Percentiles rank a stretch among this genome's conserved stretches.
These are phyloP conservation scores for Synanthedon formicaeformis DNA, from an alignment of 2,888 invertebrate species.

Conservation along the genomic window DNA sequence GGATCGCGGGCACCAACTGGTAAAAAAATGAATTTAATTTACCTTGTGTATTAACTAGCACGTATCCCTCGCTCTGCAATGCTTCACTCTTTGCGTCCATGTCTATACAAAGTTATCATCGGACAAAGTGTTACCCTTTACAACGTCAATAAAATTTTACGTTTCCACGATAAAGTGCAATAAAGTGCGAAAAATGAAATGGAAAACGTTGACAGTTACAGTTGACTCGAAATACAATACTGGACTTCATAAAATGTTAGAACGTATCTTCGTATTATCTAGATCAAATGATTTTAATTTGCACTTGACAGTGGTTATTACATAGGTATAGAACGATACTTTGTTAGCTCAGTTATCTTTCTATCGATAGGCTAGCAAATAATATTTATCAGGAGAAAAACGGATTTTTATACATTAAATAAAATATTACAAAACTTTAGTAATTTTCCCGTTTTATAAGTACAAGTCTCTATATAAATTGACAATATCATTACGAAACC, in stretches of 20 bases:
- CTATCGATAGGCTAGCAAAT: too few species aligned
- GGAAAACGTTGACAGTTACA: conserved; percentile 9
- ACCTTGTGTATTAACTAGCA: conserved; percentile 3
- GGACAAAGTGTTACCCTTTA: conserved; percentile 2
- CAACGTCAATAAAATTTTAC: conserved; percentile 8
- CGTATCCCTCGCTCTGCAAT: conserved; percentile 1
- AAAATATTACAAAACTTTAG: too few species aligned
- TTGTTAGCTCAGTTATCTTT: too few species aligned
- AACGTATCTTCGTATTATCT: conserved; percentile 9
- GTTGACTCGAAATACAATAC: conserved; percentile 10
- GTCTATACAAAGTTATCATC: background rate
- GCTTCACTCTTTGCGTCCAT: conserved; percentile 1
- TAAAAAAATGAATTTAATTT: background rate
- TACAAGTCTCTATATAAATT: too few species aligned
- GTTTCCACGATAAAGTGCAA: background rate
- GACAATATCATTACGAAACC: too few species aligned
- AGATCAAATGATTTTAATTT: conserved; percentile 6
- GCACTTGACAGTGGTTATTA: conserved; percentile 5
- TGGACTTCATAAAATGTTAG: conserved; percentile 8
- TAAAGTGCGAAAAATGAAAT: background rate
- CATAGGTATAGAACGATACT: too few species aligned
- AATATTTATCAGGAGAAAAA: too few species aligned
- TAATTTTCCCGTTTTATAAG: too few species aligned
- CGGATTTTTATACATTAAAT: too few species aligned
- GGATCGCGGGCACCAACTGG: too few species aligned